Evolutionary conservation across 2,113 vertebrate genomes (phyloP), one percentile per base, ranked within the genome.

Genomic region (Coryphaenoides rupestris): DNA sequence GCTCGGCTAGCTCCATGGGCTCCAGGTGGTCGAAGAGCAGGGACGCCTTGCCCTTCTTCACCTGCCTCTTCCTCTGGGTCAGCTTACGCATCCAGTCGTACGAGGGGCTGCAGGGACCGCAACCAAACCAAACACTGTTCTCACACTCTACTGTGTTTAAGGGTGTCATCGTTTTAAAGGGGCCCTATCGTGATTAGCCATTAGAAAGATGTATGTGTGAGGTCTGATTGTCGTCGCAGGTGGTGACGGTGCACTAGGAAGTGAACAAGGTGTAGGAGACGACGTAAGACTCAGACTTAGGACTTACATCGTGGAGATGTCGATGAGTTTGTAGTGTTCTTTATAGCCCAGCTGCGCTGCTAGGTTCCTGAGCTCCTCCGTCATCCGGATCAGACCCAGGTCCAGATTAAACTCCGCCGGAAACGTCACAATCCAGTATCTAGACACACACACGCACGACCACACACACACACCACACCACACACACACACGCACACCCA

Each of bases 81-180:
- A 99, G 86, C 88, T 93, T 93, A 79, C 97, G 92, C 97, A 99
- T 99, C 97, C 96, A 98, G 85, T 99, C 96, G 15, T 96, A 99
- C 5, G 97, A 99, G 6, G 97, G 96, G 72, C 97, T 99, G 68
- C 19, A 86, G 59, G 3, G 86, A 40, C 13, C 9, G 13, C 5
- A 40, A 40, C 33, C 33, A 7, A 7, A 40, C 9, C 33, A 40
- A 40, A 40, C 33, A 40, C 33, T 7, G 33, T 40, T 40, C 33
- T 12, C 33, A 40, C 33, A 10, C 9, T 40, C 33, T 2, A 40
- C n/a, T n/a, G 33, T 40, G 33, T 40, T 40, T 40, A 9, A 40
- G 33, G 0, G 9, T 10, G 9, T 40, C 33, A 40, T 40, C 13
- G 13, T 40, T 40, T 40, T 0, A 40, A 40, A 12, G 33, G 33